Evolutionary conservation across 92 coral and sea anemone genomes (phyloP).

Genomic region (Actinernus sp.): DNA sequence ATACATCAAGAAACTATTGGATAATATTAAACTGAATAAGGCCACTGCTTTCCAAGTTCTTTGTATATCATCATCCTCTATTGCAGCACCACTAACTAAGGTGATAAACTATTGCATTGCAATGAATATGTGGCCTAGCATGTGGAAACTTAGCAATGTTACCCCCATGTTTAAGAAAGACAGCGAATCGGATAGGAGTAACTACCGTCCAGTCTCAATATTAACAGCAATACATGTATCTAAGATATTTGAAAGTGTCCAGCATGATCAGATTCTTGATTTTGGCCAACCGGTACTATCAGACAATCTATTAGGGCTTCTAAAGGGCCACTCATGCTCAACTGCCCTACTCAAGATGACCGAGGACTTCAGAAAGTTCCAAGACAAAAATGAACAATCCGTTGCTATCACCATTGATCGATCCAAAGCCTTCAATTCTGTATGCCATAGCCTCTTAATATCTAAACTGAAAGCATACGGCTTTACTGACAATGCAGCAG

Average conservation of each 20-base stretch:
- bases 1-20: too few species aligned
- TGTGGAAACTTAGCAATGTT: conserved; percentile 57
- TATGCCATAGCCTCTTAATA: too few species aligned
- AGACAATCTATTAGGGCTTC: conserved; percentile 23
- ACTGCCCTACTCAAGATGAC: conserved; percentile 45
- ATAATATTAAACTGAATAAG: too few species aligned
- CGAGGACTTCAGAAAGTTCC: conserved; percentile 26
- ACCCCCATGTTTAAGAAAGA: conserved; percentile 42
- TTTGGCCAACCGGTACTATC: conserved; percentile 6
- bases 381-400: too few species aligned
- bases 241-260: conserved; percentile 19
- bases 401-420: too few species aligned
- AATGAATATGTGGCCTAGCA: conserved; percentile 27
- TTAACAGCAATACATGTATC: conserved; percentile 8
- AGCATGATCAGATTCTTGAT: neutral
- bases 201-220: conserved; percentile 34
- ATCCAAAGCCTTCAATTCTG: too few species aligned
- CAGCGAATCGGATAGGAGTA: conserved; percentile 23
- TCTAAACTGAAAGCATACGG: too few species aligned
- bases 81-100: too few species aligned
- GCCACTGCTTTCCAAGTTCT: too few species aligned
- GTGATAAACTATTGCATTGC: conserved; percentile 19
- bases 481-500: too few species aligned
- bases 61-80: too few species aligned
- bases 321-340: conserved; percentile 33